A percentile compares a stretch with the other conserved stretches of the same genome.
These are phyloP conservation scores for Dromiciops gliroides DNA, from an alignment of 2,113 vertebrate genomes.

Conservation along the genomic window DNA sequence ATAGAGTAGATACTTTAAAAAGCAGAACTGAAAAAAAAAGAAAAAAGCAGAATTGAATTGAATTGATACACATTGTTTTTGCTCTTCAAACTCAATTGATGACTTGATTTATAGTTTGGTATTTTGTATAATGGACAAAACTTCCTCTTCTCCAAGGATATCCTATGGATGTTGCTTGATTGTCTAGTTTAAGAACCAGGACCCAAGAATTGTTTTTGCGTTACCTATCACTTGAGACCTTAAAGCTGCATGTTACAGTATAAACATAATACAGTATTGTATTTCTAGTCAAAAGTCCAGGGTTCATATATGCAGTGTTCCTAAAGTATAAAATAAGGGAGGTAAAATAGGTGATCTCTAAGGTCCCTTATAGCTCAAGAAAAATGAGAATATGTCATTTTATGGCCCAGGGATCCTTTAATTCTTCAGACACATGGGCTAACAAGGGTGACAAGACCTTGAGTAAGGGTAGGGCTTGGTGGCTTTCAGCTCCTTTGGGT, in stretches of 20 bases:
- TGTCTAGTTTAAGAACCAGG: not conserved
- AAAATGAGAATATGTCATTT: not conserved
- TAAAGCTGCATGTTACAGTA: not conserved
- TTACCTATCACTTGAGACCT: not conserved
- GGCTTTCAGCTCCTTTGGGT: not conserved
- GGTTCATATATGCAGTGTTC: not conserved
- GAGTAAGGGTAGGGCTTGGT: not conserved
- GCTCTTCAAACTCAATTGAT: not conserved
- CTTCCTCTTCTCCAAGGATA: not conserved
- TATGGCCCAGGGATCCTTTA: not conserved
- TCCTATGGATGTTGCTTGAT: not conserved
- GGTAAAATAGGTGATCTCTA: not conserved
- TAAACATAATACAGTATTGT: not conserved
- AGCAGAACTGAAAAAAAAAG: not conserved
- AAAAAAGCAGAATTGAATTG: not conserved
- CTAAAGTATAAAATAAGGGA: not conserved
- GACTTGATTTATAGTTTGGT: not conserved
- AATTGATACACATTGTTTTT: not conserved
- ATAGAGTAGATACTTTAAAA: not conserved
- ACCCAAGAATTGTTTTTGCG: not conserved
- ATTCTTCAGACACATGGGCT: not conserved
- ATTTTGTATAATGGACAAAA: not conserved
- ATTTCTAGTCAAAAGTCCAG: not conserved
- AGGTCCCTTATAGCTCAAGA: not conserved
- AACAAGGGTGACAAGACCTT: rapidly evolving